These are phyloP conservation scores for Chrysotoxum bicinctum DNA, from an alignment of 2,888 invertebrate genomes.

Conservation along the genomic window DNA sequence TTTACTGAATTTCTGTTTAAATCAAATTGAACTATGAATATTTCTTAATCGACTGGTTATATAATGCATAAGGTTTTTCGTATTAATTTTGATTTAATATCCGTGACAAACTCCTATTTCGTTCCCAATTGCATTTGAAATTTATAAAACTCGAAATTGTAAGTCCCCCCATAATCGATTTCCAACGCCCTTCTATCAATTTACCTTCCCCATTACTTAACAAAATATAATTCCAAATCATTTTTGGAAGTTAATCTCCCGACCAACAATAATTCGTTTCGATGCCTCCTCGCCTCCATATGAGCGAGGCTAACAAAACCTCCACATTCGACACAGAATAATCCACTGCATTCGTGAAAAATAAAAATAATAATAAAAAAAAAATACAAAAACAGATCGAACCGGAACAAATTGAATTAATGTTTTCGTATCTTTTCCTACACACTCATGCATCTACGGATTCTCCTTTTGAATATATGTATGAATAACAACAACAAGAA, in stretches of 20 bases:
- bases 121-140: not conserved
- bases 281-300: conserved; percentile 40
- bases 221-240: conserved; percentile 8
- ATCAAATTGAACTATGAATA: not conserved
- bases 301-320: not conserved
- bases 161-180: conserved; percentile 43
- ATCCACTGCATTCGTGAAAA: conserved; percentile 17
- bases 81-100: not conserved
- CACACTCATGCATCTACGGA: conserved; percentile 5
- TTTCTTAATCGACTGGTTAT: not conserved
- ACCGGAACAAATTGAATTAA: conserved; percentile 72
- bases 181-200: conserved; percentile 38
- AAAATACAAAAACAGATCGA: conserved; percentile 33
- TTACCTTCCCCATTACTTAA: not conserved
- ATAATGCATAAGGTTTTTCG: not conserved
- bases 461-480: conserved; percentile 14
- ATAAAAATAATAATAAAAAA: not conserved
- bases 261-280: conserved; percentile 45
- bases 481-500: not conserved
- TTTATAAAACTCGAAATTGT: not conserved
- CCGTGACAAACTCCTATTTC: not conserved
- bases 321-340: conserved; percentile 56
- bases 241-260: conserved; percentile 25
- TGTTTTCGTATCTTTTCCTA: conserved; percentile 45
- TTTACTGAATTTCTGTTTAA: no score